These are phyloP conservation scores for Corythaeola cristata DNA, from an alignment of 2,113 vertebrate species.

Conservation along the genomic window DNA sequence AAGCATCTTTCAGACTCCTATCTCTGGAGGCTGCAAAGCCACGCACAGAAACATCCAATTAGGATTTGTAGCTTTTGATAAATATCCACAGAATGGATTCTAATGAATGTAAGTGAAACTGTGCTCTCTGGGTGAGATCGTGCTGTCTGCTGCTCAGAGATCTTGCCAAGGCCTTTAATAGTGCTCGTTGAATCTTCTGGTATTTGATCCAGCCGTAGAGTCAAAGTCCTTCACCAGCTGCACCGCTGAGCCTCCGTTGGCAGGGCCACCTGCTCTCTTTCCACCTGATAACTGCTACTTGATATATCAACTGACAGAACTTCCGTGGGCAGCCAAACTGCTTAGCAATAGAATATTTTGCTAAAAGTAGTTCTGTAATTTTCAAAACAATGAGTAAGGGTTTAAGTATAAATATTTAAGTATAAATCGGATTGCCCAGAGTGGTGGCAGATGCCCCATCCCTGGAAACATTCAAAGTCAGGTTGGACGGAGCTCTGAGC, in stretches of 20 bases:
- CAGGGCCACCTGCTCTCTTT: not conserved
- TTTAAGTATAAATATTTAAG: not conserved
- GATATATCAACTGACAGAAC: not conserved
- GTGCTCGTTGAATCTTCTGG: not conserved
- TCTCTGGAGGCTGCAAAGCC: not conserved
- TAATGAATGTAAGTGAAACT: not conserved
- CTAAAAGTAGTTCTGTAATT: not conserved
- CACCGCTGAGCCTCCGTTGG: not conserved
- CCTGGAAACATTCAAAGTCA: not conserved
- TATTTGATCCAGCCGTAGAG: not conserved
- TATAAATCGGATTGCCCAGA: not conserved
- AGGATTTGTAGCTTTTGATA: slow-evolving; percentile 33
- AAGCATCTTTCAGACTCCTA: slow-evolving; percentile 15
- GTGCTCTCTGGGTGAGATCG: not conserved
- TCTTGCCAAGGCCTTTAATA: not conserved
- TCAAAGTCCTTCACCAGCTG: not conserved
- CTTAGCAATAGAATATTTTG: not conserved
- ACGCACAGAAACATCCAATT: not conserved
- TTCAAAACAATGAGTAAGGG: not conserved
- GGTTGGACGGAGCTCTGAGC: rapidly evolving
- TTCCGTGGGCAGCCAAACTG: not conserved
- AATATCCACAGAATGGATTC: not conserved
- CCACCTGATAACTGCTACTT: not conserved
- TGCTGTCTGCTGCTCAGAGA: not conserved
- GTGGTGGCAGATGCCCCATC: not conserved